A percentile compares a stretch with the other conserved stretches of the same genome.
Conservation (phyloP, 2,113 vertebrate species). For the Chaetodon auriga region DNA sequence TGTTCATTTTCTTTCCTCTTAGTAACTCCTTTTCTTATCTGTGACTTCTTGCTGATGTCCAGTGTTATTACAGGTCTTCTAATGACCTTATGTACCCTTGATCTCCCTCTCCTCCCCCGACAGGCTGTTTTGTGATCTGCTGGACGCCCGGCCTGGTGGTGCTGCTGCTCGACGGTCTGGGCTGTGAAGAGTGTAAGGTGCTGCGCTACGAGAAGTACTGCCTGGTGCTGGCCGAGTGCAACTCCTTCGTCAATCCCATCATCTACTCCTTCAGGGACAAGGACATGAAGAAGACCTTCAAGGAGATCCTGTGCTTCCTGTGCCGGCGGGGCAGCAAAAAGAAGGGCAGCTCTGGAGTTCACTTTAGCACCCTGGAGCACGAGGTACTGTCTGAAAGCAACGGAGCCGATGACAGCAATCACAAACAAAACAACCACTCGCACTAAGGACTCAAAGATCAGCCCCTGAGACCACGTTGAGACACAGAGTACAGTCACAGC, state of each 20-base stretch:
- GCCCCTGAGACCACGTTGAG: background rate
- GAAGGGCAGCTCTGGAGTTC: constrained; percentile 29
- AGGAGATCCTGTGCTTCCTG: constrained; percentile 75
- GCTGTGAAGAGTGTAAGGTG: constrained; percentile 30
- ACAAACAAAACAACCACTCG: constrained; percentile 46
- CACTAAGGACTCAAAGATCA: constrained; percentile 27
- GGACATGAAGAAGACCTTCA: constrained; percentile 84
- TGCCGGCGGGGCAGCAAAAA: constrained; percentile 5
- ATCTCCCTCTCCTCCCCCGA: background rate
- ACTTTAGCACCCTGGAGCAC: constrained; percentile 81
- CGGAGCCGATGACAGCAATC: constrained; percentile 38
- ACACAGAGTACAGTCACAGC: background rate
- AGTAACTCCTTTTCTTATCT: background rate
- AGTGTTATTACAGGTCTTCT: background rate
- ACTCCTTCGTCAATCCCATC: constrained; percentile 85
- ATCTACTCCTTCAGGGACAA: constrained; percentile 85
- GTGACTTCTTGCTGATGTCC: background rate
- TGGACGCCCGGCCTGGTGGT: constrained; percentile 92
- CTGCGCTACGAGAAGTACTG: constrained; percentile 81
- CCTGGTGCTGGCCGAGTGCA: constrained; percentile 85
- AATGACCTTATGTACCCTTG: constrained; percentile 5
- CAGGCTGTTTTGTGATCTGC: constrained; percentile 88
- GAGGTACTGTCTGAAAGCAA: constrained; percentile 84
- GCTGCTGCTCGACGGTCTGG: constrained; percentile 86
- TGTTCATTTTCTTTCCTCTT: constrained; percentile 18